Conservation (phyloP, 2,797 vertebrate genomes). For the Tachyglossus aculeatus region DNA sequence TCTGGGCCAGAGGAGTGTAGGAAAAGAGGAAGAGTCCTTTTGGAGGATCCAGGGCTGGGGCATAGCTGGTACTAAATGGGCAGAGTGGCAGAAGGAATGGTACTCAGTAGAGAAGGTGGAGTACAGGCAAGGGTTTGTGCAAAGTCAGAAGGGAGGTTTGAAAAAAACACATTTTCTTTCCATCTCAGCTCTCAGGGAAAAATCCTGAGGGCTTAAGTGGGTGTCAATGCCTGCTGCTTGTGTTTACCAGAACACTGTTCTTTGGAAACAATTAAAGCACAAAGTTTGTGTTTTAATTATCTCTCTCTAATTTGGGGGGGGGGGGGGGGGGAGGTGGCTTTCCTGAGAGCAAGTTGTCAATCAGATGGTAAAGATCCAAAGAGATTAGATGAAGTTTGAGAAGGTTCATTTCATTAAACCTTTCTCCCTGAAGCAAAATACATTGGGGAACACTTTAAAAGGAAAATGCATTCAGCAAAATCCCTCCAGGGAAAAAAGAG, state of each 20-base stretch:
- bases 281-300: conserved; percentile 48
- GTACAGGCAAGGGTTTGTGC: too few species aligned
- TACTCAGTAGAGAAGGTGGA: too few species aligned
- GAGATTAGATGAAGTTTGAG: conserved; percentile 10
- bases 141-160: too few species aligned
- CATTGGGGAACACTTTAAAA: background rate
- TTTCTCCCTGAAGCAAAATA: background rate
- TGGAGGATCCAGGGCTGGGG: too few species aligned
- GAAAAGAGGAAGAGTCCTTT: background rate
- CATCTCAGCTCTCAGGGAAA: conserved; percentile 49
- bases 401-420: background rate
- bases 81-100: too few species aligned
- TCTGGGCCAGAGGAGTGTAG: too few species aligned
- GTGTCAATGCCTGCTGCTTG: background rate
- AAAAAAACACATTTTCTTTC: conserved; percentile 50
- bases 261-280: conserved; percentile 54
- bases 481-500: background rate
- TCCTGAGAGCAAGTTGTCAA: conserved; percentile 29
- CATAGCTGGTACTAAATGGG: too few species aligned
- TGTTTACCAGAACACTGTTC: conserved; percentile 63
- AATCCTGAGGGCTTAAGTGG: too few species aligned
- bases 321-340: too few species aligned
- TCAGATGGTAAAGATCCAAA: conserved; percentile 18
- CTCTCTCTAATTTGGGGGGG: conserved; percentile 33
- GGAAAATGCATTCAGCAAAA: background rate